Base-by-base conservation (phyloP, 2,113 vertebrate species). In the Cololabis saira region DNA sequence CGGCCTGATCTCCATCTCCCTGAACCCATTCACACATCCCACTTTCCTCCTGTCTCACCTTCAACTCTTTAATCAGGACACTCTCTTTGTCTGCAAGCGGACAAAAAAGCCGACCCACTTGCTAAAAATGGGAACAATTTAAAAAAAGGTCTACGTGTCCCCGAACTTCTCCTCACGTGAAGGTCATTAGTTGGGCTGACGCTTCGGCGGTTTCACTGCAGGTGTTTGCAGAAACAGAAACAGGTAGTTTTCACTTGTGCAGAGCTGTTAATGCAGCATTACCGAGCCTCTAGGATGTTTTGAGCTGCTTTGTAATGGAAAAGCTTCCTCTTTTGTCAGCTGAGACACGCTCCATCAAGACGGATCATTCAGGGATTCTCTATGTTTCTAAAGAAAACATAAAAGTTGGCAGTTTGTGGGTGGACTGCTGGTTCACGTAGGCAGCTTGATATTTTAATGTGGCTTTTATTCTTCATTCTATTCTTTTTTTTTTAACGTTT, bases 101-200 rank as follows among this genome's bases (percentile, higher is more conserved):
- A 83, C 75, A 83, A 80, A 81, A 80, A 85, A 79, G 85, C 83
- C 88, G 88, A 86, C 82, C 90, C 77, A 89, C 71, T 85, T 90
- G 66, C 88, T 90, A 89, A 89, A 89, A 83, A 77, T 75, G 74
- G 83, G 79, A 75, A 54, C 66, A 8, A 40, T 61, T 66, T 68
- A 54, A 78, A 58, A 71, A 56, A 67, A 71, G 69, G 61, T 71
- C 71, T 81, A 56, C 68, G 74, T 21, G 80, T 79, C 69, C 75
- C 76, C 44, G 61, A 85, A 70, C 54, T 49, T 87, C 68, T 73
- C 45, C 42, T n/a, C 37, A 17, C 47, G 44, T 18, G 66, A 81
- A 87, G 85, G 78, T 81, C 73, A 72, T 72, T 68, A 42, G 58
- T 37, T 48, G 12, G 57, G 67, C 24, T 76, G 41, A 3, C 21